Conservation (phyloP, 2,888 invertebrate species). For the Augochlorella aurata region DNA sequence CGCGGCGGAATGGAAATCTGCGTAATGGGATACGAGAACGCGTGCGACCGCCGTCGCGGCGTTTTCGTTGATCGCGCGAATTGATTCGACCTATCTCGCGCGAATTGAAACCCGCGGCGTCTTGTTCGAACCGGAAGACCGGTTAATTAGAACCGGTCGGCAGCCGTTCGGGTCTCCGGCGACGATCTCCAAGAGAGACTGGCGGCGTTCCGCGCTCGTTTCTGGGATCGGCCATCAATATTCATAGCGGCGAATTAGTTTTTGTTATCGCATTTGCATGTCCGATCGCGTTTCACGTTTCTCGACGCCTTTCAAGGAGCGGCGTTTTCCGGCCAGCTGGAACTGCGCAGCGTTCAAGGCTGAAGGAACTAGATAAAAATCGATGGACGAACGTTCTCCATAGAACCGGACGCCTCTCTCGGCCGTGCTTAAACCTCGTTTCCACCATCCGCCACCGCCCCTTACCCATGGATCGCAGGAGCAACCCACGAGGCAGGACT, state of each 20-base stretch:
- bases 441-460: not conserved
- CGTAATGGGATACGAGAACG: conserved; percentile 19
- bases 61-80: conserved; percentile 26
- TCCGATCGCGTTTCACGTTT: conserved; percentile 3
- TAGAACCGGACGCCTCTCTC: not conserved
- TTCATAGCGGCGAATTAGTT: conserved; percentile 5
- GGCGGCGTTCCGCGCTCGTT: not conserved
- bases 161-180: not conserved
- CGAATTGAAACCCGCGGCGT: conserved; percentile 5
- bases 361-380: not conserved
- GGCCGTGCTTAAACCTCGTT: not conserved
- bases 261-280: conserved; percentile 35
- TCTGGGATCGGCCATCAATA: conserved; percentile 23
- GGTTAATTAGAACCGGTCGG: conserved; percentile 21
- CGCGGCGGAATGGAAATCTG: not conserved
- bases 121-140: conserved; percentile 34
- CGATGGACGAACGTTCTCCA: conserved; percentile 4
- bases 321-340: not conserved
- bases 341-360: not conserved
- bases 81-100: conserved; percentile 33
- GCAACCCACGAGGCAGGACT: not conserved
- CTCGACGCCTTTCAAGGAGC: not conserved
- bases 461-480: not conserved
- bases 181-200: too few species aligned
- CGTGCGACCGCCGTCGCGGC: not conserved